Base-by-base conservation (phyloP, 2,113 vertebrate species). In the Pelmatolapia mariae region DNA sequence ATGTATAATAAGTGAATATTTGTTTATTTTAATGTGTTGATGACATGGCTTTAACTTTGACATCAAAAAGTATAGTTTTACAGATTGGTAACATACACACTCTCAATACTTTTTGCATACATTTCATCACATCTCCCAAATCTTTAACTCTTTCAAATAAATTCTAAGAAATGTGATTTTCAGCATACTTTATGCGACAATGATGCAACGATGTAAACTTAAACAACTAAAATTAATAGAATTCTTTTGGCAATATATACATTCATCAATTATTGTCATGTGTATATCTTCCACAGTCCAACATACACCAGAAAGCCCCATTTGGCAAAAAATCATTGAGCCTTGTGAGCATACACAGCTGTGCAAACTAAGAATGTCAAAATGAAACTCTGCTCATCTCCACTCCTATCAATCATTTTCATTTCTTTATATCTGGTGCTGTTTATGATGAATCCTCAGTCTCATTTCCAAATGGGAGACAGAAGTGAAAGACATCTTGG, bases 401-500 rank as follows among this genome's bases (percentile, higher is more conserved):
- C 29, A 24, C 33, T 38, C 31, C 47, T 31, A 36, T 73, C 38
- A 24, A 24, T 82, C n/a, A 81, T 68, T 80, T 31, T 80, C 50
- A 80, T 43, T 90, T 86, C 66, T 66, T 87, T 52, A 59, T 84
- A 19, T 53, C 2, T 66, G 26, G 31, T 6, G 4, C 10, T 68
- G 40, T 50, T 33, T 19, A 8, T 10, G 3, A 18, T 52, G 22
- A 88, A 52, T 84, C 9, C 53, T 76, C 10, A 5, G 8, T 63
- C 8, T 7, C 59, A n/a, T 85, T 54, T 83, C 54, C 40, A 87
- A 29, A 80, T 89, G 57, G 12, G 22, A 81, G 5, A 57, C 24
- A 83, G 88, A 91, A 90, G 80, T 89, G 88, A 88, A 87, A 88
- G 12, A 57, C 10, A 36, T 26, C 54, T 59, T n/a, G 13, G n/a